Percentiles rank a stretch among this genome's conserved stretches.
Evolutionary conservation across 2,888 invertebrate species (phyloP).

Genomic region (Xestia c-nigrum): DNA sequence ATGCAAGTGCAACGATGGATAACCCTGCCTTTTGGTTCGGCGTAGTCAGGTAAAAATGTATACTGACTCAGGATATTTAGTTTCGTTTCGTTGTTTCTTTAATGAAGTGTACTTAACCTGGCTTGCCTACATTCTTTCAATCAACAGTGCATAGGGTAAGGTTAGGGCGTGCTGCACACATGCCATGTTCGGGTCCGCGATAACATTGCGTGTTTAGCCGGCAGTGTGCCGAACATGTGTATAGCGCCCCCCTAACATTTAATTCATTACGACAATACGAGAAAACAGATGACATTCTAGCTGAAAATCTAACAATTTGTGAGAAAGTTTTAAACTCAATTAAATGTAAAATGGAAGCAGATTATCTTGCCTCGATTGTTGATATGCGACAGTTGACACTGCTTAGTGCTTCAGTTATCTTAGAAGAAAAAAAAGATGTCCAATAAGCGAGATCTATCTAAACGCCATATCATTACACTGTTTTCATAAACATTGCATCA

Average conservation of each 20-base stretch:
- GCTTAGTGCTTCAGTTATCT: background rate
- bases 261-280: constrained; percentile 51
- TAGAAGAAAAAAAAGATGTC: background rate
- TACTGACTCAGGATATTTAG: background rate
- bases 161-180: background rate
- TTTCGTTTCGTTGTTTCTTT: background rate
- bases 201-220: background rate
- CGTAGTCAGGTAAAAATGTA: background rate
- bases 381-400: constrained; percentile 24
- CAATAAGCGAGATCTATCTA: background rate
- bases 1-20: background rate
- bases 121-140: constrained; percentile 10
- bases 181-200: background rate
- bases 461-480: background rate
- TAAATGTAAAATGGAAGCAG: background rate
- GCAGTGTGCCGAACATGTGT: background rate
- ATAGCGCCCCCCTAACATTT: background rate
- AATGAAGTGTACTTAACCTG: background rate
- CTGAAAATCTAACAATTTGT: background rate
- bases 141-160: constrained; percentile 51
- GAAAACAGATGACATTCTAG: constrained; percentile 7
- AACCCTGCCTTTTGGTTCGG: too few relatives aligned
- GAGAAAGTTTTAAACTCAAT: background rate
- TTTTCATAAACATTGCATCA: background rate
- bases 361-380: background rate